Percentiles rank a stretch among this genome's conserved stretches.
phyloP scores from a whole-genome alignment of 2,888 invertebrate species.

The Amphipyra tragopoginis region DNA sequence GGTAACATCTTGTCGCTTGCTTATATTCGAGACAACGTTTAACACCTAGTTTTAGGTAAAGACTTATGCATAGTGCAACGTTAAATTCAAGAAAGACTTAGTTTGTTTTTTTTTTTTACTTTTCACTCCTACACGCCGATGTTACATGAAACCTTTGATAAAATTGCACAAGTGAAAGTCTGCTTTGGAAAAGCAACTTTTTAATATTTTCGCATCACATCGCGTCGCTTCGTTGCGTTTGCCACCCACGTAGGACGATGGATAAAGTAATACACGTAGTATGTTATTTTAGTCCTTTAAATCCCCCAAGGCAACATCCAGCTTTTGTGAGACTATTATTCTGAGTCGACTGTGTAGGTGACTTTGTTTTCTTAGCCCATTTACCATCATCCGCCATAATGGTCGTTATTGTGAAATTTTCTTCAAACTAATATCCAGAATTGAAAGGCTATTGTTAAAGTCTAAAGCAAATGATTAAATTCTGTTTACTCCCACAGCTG shows the following conservation, averaged over 20 bases:
- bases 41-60: no score
- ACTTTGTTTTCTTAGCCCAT: slow-evolving; percentile 16
- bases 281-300: slow-evolving; percentile 32
- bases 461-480: neutral
- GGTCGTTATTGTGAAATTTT: slow-evolving; percentile 14
- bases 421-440: slow-evolving; percentile 9
- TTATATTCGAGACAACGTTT: no score
- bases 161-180: no score
- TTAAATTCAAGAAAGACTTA: no score
- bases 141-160: no score
- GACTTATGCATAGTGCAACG: no score
- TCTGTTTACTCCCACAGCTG: neutral
- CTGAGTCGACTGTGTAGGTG: slow-evolving; percentile 17
- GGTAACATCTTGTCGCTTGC: no score
- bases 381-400: slow-evolving; percentile 8
- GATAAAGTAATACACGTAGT: slow-evolving; percentile 12
- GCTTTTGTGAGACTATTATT: slow-evolving; percentile 40
- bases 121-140: no score
- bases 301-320: slow-evolving; percentile 24
- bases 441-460: slow-evolving; percentile 3
- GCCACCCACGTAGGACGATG: slow-evolving; percentile 1
- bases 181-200: no score
- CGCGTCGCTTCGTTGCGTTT: neutral
- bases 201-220: neutral
- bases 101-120: no score